Percentiles rank a stretch among this genome's conserved stretches.
Conservation (phyloP, 1,140 invertebrate species). For the Papilio helenus region DNA sequence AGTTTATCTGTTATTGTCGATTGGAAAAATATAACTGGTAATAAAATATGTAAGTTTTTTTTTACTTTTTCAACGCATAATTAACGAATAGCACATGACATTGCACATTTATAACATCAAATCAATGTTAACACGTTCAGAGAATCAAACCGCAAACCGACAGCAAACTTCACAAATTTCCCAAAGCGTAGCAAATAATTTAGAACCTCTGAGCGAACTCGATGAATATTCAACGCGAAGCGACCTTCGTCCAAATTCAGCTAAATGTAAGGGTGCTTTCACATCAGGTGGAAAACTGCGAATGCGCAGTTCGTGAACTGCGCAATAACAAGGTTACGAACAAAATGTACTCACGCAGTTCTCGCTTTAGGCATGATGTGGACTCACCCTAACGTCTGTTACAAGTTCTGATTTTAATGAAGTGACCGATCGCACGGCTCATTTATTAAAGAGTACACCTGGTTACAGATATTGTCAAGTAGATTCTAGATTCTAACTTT, state of each 20-base stretch:
- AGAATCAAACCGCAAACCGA: conserved; percentile 24
- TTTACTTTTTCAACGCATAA: not conserved
- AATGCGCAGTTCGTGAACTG: not conserved
- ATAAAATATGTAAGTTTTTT: no score
- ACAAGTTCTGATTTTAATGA: not conserved
- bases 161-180: conserved; percentile 38
- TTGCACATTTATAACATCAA: not conserved
- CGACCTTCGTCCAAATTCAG: not conserved
- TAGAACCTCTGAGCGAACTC: conserved; percentile 37
- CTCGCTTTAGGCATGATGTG: no score
- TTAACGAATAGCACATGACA: not conserved
- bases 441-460: not conserved
- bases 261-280: not conserved
- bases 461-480: not conserved
- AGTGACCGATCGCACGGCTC: not conserved
- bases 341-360: not conserved
- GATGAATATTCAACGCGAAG: conserved; percentile 42
- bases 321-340: no score
- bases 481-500: not conserved
- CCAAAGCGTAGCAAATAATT: conserved; percentile 38
- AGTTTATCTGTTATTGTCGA: no score
- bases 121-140: not conserved
- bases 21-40: no score
- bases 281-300: not conserved
- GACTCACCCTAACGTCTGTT: not conserved